Evolutionary conservation across 2,888 invertebrate genomes (phyloP), one percentile per base, ranked within the genome.

Genomic region (Tanytarsus gracilentus): DNA sequence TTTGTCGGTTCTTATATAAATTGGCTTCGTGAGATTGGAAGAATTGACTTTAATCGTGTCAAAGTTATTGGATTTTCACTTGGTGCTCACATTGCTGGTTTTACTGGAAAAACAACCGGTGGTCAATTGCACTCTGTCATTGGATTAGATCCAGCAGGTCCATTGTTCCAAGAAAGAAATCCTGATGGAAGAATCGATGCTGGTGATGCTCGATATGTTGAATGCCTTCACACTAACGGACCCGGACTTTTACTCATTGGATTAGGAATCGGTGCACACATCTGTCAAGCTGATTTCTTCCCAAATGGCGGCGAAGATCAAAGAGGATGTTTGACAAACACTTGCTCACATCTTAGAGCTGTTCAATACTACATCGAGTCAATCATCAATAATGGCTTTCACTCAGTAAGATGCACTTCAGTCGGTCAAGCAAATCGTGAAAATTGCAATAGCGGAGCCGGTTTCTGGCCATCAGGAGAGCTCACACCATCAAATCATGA

Each of bases 71-170:
- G 75, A 0, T 75, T 75, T 36, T 74, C 74, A 3, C 62, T 75
- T 48, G 75, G 75, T 4, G 75, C 79, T 6, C 78, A 79, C 67
- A 78, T 78, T 7, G 75, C 77, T 51, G 79, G 80, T 2, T 76
- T 77, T 63, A 75, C 80, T 39, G 81, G 79, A 1, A 80, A 80
- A 62, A 76, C 75, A 65, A 74, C 72, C 61, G 67, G 73, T 66
- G 81, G 80, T 52, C 76, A 75, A 18, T 73, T 77, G 25, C 75
- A 77, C 63, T 75, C 76, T 2, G 78, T 79, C 36, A 74, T 78
- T 63, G 44, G 79, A 66, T 23, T 62, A 71, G 68, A 67, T 56
- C 65, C 67, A 5, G 66, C 66, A 1, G 58, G 64, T 3, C 66
- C 69, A 16, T 63, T 66, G 23, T 69, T 64, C 56, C 65, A 63